Base-by-base conservation (phyloP, 2,888 invertebrate species). In the Belgica antarctica region DNA sequence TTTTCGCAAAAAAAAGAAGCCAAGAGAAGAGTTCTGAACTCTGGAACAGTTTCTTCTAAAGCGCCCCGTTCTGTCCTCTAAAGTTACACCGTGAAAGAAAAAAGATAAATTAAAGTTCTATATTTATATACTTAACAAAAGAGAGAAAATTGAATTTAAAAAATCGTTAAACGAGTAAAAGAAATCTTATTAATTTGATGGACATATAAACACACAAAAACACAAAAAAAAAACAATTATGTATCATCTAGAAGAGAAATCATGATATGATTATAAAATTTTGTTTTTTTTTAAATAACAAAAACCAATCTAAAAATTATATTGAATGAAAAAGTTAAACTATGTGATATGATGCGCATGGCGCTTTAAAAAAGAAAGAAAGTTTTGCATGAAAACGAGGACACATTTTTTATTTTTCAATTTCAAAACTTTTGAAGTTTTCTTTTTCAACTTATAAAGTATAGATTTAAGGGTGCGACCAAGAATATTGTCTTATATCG, bases 311-410 rank as follows among this genome's bases (percentile, higher is more conserved):
- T 52, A 41, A 41, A 5, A 15, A 41, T 41, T 41, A 52, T 19
- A 52, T 52, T 52, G 52, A 52, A 52, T 19, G 22, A 52, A 52
- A 52, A 52, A 22, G 17, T 52, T 52, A 52, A 52, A 52, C 22
- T 52, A 31, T 52, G 52, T 52, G 52, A 52, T 52, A 52, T 52
- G 52, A 10, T 17, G 52, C 52, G 52, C 52, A 52, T 52, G 52
- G 52, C 52, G 52, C 52, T 22, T 52, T 19, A 22, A 52, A 52
- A 52, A 52, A 3, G 22, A 52, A 52, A 52, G 12, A 22, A 52
- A 52, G 22, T 52, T 52, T 52, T 52, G 52, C 52, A 52, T 52
- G 22, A 19, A 52, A 52, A 52, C 8, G 52, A 8, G 22, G 22
- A 22, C n/a, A n/a, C n/a, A n/a, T n/a, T n/a, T n/a, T n/a, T n/a